Percentiles rank a stretch among this genome's conserved stretches.
phyloP scores from a whole-genome alignment of 2,113 vertebrate species.

The Syngnathus floridae region DNA sequence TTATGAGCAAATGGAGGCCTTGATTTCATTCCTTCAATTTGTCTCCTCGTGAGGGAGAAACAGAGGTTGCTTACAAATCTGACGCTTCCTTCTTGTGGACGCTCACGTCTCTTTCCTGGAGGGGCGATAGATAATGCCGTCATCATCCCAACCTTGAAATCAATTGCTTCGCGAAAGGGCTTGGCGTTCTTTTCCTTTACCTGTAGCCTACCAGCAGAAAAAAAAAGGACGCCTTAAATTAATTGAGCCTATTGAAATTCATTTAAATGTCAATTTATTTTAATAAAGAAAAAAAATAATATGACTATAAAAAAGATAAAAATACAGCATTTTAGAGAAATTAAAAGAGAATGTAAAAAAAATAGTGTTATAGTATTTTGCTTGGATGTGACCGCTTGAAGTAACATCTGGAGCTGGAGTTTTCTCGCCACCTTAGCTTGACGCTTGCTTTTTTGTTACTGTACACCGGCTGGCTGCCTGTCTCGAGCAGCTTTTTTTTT shows the following conservation, averaged over 20 bases:
- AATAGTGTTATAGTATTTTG: too few relatives aligned
- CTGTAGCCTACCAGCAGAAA: background rate
- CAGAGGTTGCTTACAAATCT: slow-evolving; percentile 2
- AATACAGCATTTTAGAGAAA: too few relatives aligned
- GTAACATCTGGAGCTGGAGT: too few relatives aligned
- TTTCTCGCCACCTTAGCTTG: too few relatives aligned
- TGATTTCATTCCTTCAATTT: slow-evolving; percentile 31
- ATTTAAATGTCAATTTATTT: too few relatives aligned
- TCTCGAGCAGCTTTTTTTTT: slow-evolving; percentile 11
- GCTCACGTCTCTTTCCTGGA: slow-evolving; percentile 1
- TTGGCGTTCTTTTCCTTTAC: background rate
- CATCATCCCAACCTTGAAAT: background rate
- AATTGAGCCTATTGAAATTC: background rate
- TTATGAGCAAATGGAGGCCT: slow-evolving; percentile 23
- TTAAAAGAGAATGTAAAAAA: too few relatives aligned
- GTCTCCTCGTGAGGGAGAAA: background rate
- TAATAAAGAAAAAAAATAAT: too few relatives aligned
- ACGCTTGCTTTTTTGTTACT: slow-evolving; percentile 32
- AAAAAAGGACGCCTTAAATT: background rate
- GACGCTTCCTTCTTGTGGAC: background rate
- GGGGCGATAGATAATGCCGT: background rate
- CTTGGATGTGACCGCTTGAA: too few relatives aligned
- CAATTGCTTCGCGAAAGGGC: background rate
- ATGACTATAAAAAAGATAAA: too few relatives aligned
- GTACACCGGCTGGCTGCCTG: slow-evolving; percentile 13